phyloP scores from a whole-genome alignment of 2,888 invertebrate genomes.

The Xestobium rufovillosum region DNA sequence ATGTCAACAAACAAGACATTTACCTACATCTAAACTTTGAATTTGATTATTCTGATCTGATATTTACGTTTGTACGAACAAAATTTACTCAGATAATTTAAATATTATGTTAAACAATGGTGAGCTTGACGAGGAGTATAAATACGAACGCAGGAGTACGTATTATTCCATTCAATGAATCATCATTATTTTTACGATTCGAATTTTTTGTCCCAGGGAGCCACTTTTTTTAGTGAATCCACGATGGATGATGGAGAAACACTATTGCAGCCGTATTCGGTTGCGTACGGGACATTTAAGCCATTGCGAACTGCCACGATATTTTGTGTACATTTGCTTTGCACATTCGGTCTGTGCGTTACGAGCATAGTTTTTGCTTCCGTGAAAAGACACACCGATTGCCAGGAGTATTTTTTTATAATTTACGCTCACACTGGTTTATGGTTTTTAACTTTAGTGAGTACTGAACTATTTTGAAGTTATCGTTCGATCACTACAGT shows the following conservation, averaged over 20 bases:
- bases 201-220: conserved; percentile 31
- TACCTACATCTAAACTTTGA: too few species aligned
- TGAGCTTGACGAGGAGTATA: conserved; percentile 34
- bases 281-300: conserved; percentile 39
- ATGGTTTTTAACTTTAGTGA: conserved; percentile 53
- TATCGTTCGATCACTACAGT: neutral
- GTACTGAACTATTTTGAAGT: conserved; percentile 20
- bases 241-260: conserved; percentile 39
- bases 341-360: conserved; percentile 35
- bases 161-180: conserved; percentile 4
- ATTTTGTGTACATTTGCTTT: conserved; percentile 35
- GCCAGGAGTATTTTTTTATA: conserved; percentile 52
- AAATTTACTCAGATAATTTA: too few species aligned
- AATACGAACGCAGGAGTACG: conserved; percentile 35
- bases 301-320: conserved; percentile 36
- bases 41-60: too few species aligned
- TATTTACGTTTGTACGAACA: too few species aligned
- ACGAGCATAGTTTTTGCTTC: conserved; percentile 37
- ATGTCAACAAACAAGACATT: too few species aligned
- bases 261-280: conserved; percentile 38
- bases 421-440: conserved; percentile 51
- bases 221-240: conserved; percentile 42
- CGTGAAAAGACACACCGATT: conserved; percentile 40
- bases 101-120: conserved; percentile 27
- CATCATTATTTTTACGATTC: conserved; percentile 34